Evolutionary conservation across 2,797 vertebrate genomes (phyloP), one percentile per base, ranked within the genome.

Genomic region (Mormyrus hasselquistii): DNA sequence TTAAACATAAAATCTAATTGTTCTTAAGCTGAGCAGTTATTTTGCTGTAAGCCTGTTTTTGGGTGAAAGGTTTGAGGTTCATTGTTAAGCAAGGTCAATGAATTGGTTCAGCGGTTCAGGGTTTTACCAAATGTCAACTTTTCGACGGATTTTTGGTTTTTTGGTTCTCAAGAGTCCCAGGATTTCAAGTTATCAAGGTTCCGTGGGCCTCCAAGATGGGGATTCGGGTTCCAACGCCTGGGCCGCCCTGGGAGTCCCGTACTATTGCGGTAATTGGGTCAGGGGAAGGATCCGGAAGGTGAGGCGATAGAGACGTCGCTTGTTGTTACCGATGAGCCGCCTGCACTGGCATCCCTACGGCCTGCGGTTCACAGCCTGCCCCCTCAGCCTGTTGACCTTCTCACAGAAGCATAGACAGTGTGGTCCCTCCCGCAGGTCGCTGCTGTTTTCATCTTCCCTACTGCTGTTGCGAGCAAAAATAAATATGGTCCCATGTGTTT

Each of bases 401-500:
- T 93, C 91, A 88, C 69, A 90, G 92, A 93, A 90, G 91, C 91
- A 22, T 93, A 88, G 87, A 89, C 73, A 86, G 55, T 16, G 90
- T 92, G 91, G 91, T 89, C 90, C 93, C 90, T 91, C 90, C 90
- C 93, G 89, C 92, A 89, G 65, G 88, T 90, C 89, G 22, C 88
- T 86, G 59, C 83, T 94, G 88, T 94, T 95, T 95, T 94, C 90
- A 90, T 94, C 95, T 59, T 76, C 92, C 90, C 90, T 90, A 88
- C 93, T 93, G 91, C 94, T 94, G 90, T 92, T 92, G 90, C 91
- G 91, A 92, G 88, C 88, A 94, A 94, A 94, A 95, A 94, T 93
- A 95, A 95, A 95, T 94, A 94, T 87, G 88, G 90, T 89, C 93
- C 90, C 91, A 90, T 87, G 88, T 86, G 88, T 90, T 91, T 91